Evolutionary conservation across 2,113 vertebrate species (phyloP), one percentile per base, ranked within the genome.

Genomic region (Clarias magur): DNA sequence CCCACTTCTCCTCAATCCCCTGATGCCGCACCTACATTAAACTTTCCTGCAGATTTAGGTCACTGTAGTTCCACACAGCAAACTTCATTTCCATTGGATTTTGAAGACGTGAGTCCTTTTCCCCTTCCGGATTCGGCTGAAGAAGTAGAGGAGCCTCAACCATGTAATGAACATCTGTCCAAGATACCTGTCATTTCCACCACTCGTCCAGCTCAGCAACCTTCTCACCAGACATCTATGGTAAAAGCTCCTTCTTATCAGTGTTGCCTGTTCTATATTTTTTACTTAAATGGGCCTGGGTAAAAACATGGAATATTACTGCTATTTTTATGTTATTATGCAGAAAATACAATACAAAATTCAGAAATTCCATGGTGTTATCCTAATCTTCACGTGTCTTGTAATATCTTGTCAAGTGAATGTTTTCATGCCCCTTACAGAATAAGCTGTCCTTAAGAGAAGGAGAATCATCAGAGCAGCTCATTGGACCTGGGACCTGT

Each of bases 41-140:
- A n/a, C 53, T 63, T 63, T 23, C 42, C 75, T 12, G 21, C 38
- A 93, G 11, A 8, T 59, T 27, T 17, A 21, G n/a, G 42, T 17
- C 27, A 60, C 48, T 54, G 10, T 85, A 63, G 7, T 34, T 70
- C 67, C 3, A 86, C 42, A 84, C 56, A 75, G 21, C 86, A 88
- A 25, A 23, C 12, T 27, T 67, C 63, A 68, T n/a, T 42, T 60
- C n/a, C 6, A 67, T 95, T 93, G 0, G 94, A 95, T 82, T 89
- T 94, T 87, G 95, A 95, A 87, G 95, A 96, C 67, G 94, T 95
- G 72, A 95, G 95, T 86, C 93, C 96, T 0, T 94, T 94, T 0
- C 94, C 95, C 0, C 92, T 96, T 63, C 93, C 91, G 0, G 96
- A 96, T 90, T 95, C 95, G 0, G 96, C 97, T 0, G 96, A 97